Conservation (phyloP, 2,797 vertebrate genomes). For the Sitta carolinensis region DNA sequence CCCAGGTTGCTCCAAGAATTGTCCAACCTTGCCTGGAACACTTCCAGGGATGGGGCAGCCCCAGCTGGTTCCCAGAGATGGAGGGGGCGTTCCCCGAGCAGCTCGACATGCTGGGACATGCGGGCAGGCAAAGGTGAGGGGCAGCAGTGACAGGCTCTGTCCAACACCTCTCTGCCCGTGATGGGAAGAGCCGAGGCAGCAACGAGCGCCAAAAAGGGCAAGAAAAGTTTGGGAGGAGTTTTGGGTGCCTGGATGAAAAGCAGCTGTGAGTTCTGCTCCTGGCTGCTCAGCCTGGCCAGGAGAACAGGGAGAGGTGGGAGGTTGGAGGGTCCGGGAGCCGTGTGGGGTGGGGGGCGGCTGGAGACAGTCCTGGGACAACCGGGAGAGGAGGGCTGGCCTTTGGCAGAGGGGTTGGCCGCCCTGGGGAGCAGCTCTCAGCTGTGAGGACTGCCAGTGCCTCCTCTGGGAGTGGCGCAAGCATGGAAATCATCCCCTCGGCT, state of each 20-base stretch:
- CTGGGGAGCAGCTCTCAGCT: background rate
- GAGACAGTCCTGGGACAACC: background rate
- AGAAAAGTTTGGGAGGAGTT: background rate
- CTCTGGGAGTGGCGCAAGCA: background rate
- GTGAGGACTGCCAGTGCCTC: background rate
- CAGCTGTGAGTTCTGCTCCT: background rate
- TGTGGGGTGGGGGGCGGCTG: accelerated
- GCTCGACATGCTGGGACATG: accelerated
- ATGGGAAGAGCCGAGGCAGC: background rate
- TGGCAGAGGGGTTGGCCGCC: accelerated
- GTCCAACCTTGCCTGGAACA: background rate
- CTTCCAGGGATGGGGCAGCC: background rate
- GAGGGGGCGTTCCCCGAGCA: background rate
- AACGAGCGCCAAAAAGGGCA: background rate
- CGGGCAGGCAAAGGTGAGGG: background rate
- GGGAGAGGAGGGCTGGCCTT: background rate
- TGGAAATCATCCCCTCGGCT: background rate
- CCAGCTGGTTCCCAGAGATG: background rate
- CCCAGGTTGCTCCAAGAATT: accelerated
- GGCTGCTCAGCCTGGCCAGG: background rate
- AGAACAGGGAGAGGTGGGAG: background rate
- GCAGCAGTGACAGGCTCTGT: background rate
- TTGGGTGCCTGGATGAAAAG: background rate
- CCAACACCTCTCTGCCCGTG: background rate
- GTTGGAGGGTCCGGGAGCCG: accelerated